Conservation (phyloP, 2,888 invertebrate genomes). For the Caenorhabditis becei region DNA sequence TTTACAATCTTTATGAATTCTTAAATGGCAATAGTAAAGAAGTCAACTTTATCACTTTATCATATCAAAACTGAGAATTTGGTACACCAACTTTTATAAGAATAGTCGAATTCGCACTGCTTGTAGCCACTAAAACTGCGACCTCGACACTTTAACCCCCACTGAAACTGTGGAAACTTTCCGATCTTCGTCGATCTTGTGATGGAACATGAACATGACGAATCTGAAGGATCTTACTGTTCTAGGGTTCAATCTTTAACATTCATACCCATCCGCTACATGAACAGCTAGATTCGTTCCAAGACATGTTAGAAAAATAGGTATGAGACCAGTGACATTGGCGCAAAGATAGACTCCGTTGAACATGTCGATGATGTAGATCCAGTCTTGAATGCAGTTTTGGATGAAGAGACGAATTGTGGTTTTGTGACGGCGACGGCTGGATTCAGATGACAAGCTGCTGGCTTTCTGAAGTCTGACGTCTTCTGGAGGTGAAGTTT, state of each 20-base stretch:
- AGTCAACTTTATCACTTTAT: too few relatives aligned
- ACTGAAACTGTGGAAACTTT: not conserved
- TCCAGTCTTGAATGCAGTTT: slow-evolving; percentile 40
- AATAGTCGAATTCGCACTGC: too few relatives aligned
- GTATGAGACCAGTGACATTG: not conserved
- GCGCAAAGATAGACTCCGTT: not conserved
- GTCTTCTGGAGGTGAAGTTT: too few relatives aligned
- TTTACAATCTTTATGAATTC: too few relatives aligned
- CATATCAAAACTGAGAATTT: too few relatives aligned
- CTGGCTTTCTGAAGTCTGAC: not conserved
- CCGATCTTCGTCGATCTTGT: not conserved
- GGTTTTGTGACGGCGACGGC: not conserved
- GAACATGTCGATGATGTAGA: not conserved
- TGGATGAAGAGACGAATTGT: slow-evolving; percentile 28
- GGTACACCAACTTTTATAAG: too few relatives aligned
- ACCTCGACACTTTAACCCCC: not conserved
- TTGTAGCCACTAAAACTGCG: too few relatives aligned
- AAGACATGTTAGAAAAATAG: not conserved
- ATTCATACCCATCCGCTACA: not conserved
- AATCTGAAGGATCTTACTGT: not conserved
- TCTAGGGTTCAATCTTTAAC: not conserved
- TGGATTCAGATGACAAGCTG: not conserved
- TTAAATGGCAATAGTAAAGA: too few relatives aligned
- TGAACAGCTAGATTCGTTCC: not conserved
- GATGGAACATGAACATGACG: not conserved